Evolutionary conservation across 2,888 invertebrate species (phyloP).

Genomic region (Andrena marginata): DNA sequence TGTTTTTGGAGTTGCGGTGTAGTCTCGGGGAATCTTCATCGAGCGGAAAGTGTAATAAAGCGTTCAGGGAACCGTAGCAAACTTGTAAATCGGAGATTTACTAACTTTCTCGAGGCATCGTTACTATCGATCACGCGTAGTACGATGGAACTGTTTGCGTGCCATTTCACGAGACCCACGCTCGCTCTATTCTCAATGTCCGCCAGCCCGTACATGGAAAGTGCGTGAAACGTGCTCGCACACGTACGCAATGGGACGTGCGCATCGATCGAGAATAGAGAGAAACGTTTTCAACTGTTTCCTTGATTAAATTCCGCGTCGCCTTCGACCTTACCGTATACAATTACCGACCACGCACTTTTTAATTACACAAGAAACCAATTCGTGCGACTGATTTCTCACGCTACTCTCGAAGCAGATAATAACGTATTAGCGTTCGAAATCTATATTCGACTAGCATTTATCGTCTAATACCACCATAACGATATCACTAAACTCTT

Average conservation of each 20-base stretch:
- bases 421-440: slow-evolving; percentile 9
- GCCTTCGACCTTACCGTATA: slow-evolving; percentile 10
- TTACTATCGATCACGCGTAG: slow-evolving; percentile 61
- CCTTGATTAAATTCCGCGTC: slow-evolving; percentile 19
- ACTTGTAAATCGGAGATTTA: slow-evolving; percentile 52
- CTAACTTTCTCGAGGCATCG: slow-evolving; percentile 59
- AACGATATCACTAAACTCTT: background rate
- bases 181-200: slow-evolving; percentile 41
- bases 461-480: background rate
- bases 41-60: slow-evolving; percentile 20
- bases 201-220: slow-evolving; percentile 41
- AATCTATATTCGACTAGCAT: background rate
- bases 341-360: slow-evolving; percentile 10
- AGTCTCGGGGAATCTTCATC: background rate
- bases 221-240: slow-evolving; percentile 51
- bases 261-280: slow-evolving; percentile 7
- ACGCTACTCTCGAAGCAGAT: background rate
- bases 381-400: slow-evolving; percentile 8
- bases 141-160: slow-evolving; percentile 48
- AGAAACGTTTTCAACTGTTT: slow-evolving; percentile 27
- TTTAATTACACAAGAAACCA: slow-evolving; percentile 20
- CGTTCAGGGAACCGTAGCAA: slow-evolving; percentile 26
- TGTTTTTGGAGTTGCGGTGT: background rate
- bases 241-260: slow-evolving; percentile 2
- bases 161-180: slow-evolving; percentile 46